Evolutionary conservation across 1,140 invertebrate genomes (phyloP), one percentile per base, ranked within the genome.

Genomic region (Condylostylus longicornis): DNA sequence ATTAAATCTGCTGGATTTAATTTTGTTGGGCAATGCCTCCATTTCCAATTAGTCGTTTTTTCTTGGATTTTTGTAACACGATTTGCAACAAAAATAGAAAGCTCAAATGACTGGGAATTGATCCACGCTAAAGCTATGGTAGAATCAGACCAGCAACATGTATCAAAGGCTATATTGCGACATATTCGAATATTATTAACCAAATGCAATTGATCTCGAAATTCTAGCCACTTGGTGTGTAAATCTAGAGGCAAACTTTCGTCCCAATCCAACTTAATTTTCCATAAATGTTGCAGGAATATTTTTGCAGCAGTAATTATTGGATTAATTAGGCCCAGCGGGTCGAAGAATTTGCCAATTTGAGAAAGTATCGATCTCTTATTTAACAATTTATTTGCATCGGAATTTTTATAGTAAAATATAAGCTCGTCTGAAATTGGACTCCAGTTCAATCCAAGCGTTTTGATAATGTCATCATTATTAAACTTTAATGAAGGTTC

Each of bases 281-380:
- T 25, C 63, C 64, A 64, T 9, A 66, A 20, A 35, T 50, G 31
- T 50, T 68, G 64, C 12, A 68, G 35, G 4, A 66, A 37, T 6
- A 61, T 46, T 47, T 68, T 67, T 18, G 48, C 48, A 8, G 33
- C 38, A 10, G 64, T 45, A 9, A 51, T 51, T 9, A 59, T 31
- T 22, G 64, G 61, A 15, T 49, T 43, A 5, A 65, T n/a, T 10
- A 63, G 38, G 14, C 63, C 64, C n/a, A 64, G 41, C 18, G 65
- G 65, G 43, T 68, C 66, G 43, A 59, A 67, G 14, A 52, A 45
- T 41, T 47, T 41, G 17, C 46, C 42, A 12, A 48, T 42, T 12
- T 33, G 33, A 8, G 51, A 53, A 12, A 53, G 29, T 29, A 56
- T 48, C 8, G 18, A 18, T 13, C 46, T 12, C 40, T 53, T 56